Conservation (phyloP, 30 jellyfish, hydroid and myxozoan genomes). For the Cassiopea andromeda region DNA sequence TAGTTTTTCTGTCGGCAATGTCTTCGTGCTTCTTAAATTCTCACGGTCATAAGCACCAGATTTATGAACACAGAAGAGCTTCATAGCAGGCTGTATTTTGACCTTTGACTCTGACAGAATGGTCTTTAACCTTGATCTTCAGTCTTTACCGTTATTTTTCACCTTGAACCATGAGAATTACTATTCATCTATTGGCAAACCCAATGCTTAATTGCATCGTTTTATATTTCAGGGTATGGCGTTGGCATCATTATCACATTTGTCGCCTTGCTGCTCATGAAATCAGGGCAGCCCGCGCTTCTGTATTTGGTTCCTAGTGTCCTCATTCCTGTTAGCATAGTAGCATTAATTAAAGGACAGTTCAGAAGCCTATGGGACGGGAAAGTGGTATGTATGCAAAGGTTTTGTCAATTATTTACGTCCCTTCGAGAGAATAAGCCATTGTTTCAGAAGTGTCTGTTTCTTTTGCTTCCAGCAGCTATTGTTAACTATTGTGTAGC, state of each 20-base stretch:
- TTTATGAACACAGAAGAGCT: too few species aligned
- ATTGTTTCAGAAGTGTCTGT: too few species aligned
- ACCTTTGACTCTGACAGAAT: not conserved
- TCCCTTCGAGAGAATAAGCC: not conserved
- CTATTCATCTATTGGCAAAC: not conserved
- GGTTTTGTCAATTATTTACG: not conserved
- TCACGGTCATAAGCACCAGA: too few species aligned
- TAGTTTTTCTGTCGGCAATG: too few species aligned
- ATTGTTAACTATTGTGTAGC: too few species aligned
- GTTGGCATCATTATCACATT: conserved; percentile 79
- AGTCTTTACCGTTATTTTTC: not conserved
- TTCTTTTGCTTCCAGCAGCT: too few species aligned
- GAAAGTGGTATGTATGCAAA: conserved; percentile 58
- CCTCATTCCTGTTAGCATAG: conserved; percentile 64
- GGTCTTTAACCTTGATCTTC: not conserved
- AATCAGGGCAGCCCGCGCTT: conserved; percentile 93
- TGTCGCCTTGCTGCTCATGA: conserved; percentile 82
- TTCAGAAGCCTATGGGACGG: conserved; percentile 84
- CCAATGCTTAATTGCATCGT: not conserved
- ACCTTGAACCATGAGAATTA: not conserved
- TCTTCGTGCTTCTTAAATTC: too few species aligned
- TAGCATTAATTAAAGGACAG: conserved; percentile 70
- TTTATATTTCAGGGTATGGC: conserved; percentile 73
- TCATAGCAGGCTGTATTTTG: not conserved
- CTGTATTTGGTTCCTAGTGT: conserved; percentile 94